Evolutionary conservation across 2,797 vertebrate species (phyloP).

Genomic region (Anas capensis): DNA sequence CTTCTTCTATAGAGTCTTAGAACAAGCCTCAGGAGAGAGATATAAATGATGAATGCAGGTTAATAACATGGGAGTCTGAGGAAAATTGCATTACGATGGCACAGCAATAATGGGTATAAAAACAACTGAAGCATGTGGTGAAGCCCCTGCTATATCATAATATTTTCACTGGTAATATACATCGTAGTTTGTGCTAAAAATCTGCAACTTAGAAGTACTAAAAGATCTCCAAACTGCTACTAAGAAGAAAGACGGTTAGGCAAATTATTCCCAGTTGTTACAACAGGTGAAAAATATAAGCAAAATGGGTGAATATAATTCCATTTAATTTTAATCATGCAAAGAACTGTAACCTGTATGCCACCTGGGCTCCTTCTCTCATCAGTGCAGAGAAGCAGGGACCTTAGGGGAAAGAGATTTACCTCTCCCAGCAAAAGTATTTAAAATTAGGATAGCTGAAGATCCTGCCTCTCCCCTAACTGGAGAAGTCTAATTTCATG

Average conservation of each 20-base stretch:
- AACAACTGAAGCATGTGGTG: conserved; percentile 34
- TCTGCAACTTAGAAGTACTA: neutral
- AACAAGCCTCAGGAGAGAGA: conserved; percentile 30
- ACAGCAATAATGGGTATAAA: conserved; percentile 55
- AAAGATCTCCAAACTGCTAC: neutral
- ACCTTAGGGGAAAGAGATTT: neutral
- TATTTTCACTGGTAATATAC: conserved; percentile 48
- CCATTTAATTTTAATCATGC: neutral
- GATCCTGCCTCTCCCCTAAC: neutral
- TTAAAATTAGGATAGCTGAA: neutral
- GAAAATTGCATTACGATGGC: conserved; percentile 61
- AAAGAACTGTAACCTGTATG: neutral
- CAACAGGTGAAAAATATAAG: neutral
- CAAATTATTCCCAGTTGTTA: neutral
- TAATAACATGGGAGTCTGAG: neutral
- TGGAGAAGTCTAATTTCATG: rapidly evolving
- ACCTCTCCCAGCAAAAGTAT: neutral
- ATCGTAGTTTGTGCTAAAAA: neutral
- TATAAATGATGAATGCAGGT: conserved; percentile 62
- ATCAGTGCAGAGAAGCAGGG: neutral
- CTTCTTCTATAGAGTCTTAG: conserved; percentile 27
- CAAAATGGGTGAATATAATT: neutral
- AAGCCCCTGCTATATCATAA: conserved; percentile 25
- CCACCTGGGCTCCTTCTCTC: neutral
- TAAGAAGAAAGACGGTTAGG: neutral